Conservation (phyloP, 2,888 invertebrate genomes). For the Cybosia mesomella region DNA sequence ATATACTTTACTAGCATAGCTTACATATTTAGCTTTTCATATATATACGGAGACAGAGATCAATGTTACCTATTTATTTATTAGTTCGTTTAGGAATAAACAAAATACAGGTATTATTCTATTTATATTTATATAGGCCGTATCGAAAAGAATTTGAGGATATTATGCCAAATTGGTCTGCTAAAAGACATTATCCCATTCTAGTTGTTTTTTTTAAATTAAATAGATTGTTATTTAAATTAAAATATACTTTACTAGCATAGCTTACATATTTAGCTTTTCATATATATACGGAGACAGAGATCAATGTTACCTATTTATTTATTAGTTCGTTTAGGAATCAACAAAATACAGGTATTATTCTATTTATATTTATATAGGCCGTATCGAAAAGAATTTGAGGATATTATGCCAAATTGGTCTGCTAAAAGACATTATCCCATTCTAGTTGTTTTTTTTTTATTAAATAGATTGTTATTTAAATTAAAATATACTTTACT, state of each 20-base stretch:
- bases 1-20: too few species aligned
- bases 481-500: not conserved
- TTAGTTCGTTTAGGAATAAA: slow-evolving; percentile 14
- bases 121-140: slow-evolving; percentile 19
- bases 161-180: slow-evolving; percentile 16
- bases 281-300: too few species aligned
- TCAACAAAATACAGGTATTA: slow-evolving; percentile 37
- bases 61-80: too few species aligned
- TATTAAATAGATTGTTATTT: not conserved
- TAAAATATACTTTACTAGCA: too few species aligned
- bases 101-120: slow-evolving; percentile 39
- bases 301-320: too few species aligned
- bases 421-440: slow-evolving; percentile 23
- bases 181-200: too few species aligned
- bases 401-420: slow-evolving; percentile 9
- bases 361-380: slow-evolving; percentile 20
- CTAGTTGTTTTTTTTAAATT: too few species aligned
- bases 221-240: too few species aligned
- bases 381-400: slow-evolving; percentile 16
- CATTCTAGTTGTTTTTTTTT: slow-evolving; percentile 16
- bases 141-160: slow-evolving; percentile 14
- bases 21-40: too few species aligned
- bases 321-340: slow-evolving; percentile 10
- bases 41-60: too few species aligned
- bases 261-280: too few species aligned